A percentile compares a stretch with the other conserved stretches of the same genome.
Conservation (phyloP, 2,113 vertebrate genomes). For the Gnathonemus longibarbis region DNA sequence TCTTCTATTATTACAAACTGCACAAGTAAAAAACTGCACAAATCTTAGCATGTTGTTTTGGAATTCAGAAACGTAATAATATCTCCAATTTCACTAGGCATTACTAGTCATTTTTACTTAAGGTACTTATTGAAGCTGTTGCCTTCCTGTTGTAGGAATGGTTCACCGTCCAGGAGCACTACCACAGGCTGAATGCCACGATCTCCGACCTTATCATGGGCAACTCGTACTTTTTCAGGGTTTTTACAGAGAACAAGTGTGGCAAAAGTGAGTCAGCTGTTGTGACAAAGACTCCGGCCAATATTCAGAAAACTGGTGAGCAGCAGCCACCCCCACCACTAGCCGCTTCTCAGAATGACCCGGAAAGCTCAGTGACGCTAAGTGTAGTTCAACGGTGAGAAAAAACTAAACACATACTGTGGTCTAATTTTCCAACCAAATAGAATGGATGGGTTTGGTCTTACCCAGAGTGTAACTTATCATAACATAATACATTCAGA, state of each 20-base stretch:
- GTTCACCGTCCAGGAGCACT: constrained; percentile 88
- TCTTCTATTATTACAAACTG: neutral
- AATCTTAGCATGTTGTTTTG: neutral
- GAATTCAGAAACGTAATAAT: neutral
- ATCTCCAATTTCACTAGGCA: neutral
- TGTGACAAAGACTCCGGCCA: constrained; percentile 56
- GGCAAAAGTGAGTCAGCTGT: constrained; percentile 66
- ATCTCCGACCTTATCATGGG: constrained; percentile 92
- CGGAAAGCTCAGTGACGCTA: neutral
- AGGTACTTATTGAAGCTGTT: neutral
- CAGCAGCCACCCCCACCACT: neutral
- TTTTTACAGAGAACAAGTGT: constrained; percentile 79
- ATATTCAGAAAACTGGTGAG: constrained; percentile 78
- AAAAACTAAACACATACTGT: neutral
- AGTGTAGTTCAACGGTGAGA: neutral
- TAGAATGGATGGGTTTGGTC: neutral
- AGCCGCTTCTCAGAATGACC: neutral
- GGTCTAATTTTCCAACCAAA: neutral
- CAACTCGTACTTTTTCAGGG: constrained; percentile 84
- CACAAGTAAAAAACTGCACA: neutral
- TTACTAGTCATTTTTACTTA: neutral
- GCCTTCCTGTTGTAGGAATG: constrained; percentile 68
- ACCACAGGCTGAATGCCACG: constrained; percentile 78
- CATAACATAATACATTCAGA: neutral
- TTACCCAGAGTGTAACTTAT: neutral